Evolutionary conservation across 2,888 invertebrate genomes (phyloP).

Genomic region (Plagodis dolabraria): DNA sequence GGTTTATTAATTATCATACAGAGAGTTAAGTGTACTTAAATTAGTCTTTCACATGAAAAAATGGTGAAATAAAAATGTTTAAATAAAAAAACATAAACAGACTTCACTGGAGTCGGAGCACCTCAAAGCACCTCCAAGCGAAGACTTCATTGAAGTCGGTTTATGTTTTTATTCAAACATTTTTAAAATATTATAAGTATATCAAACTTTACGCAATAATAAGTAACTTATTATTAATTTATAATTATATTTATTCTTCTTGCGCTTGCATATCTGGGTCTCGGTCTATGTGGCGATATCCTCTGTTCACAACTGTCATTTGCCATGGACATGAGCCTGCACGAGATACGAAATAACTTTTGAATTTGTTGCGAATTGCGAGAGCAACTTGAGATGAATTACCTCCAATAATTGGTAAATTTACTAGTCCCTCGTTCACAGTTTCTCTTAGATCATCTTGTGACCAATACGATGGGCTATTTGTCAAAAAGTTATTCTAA

Average conservation of each 20-base stretch:
- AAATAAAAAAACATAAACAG: slow-evolving; percentile 3
- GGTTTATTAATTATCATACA: slow-evolving; percentile 23
- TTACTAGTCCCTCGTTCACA: slow-evolving; percentile 10
- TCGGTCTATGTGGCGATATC: slow-evolving; percentile 21
- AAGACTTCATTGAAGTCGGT: slow-evolving; percentile 12
- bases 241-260: slow-evolving; percentile 20
- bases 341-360: slow-evolving; percentile 19
- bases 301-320: slow-evolving; percentile 16
- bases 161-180: slow-evolving; percentile 20
- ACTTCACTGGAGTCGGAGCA: slow-evolving; percentile 3
- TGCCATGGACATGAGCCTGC: slow-evolving; percentile 17
- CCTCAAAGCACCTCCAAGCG: slow-evolving; percentile 3
- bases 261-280: slow-evolving; percentile 21
- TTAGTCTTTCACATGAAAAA: slow-evolving; percentile 15
- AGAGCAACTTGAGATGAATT: slow-evolving; percentile 16
- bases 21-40: slow-evolving; percentile 21
- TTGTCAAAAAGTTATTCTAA: slow-evolving; percentile 19
- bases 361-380: slow-evolving; percentile 18
- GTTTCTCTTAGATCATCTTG: slow-evolving; percentile 11
- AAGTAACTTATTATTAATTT: slow-evolving; percentile 21
- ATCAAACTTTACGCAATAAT: slow-evolving; percentile 23
- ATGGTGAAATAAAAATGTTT: slow-evolving; percentile 20
- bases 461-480: slow-evolving; percentile 19
- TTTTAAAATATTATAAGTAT: slow-evolving; percentile 19
- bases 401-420: slow-evolving; percentile 19